A percentile compares a stretch with the other conserved stretches of the same genome.
These are phyloP conservation scores for Caenorhabditis briggsae DNA, from an alignment of 1,140 invertebrate genomes.

Conservation along the genomic window DNA sequence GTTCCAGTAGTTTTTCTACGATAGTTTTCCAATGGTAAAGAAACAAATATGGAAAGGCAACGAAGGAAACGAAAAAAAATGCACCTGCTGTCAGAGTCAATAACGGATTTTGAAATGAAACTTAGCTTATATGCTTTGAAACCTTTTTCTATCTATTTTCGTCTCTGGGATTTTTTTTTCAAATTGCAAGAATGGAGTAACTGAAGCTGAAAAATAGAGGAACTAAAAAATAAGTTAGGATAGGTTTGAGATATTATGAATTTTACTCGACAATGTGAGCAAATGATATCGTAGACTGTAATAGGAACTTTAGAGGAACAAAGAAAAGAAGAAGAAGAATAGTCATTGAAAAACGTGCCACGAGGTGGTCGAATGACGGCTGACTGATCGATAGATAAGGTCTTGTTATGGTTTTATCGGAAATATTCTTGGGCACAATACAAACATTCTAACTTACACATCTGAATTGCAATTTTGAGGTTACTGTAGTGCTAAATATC, in stretches of 20 bases:
- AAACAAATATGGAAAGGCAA: not conserved
- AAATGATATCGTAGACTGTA: not conserved
- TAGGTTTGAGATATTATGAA: no score
- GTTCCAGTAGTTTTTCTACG: no score
- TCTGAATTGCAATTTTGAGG: not conserved
- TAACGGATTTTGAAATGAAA: no score
- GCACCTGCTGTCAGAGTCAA: no score
- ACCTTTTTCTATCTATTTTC: no score
- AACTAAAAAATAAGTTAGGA: no score
- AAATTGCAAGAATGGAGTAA: no score
- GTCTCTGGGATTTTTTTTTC: no score
- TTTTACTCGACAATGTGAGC: no score
- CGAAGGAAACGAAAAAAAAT: not conserved
- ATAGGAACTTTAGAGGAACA: not conserved
- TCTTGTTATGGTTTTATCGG: conserved; percentile 45
- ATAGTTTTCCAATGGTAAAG: no score
- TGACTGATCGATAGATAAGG: conserved; percentile 50
- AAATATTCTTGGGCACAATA: conserved; percentile 27
- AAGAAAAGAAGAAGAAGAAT: not conserved
- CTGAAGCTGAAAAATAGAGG: no score
- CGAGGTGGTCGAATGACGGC: conserved; percentile 49
- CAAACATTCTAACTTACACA: not conserved
- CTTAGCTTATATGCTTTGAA: no score
- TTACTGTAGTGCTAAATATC: not conserved
- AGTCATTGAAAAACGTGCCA: conserved; percentile 8